Conservation (phyloP, 2,113 vertebrate species). For the Camelus bactrianus region DNA sequence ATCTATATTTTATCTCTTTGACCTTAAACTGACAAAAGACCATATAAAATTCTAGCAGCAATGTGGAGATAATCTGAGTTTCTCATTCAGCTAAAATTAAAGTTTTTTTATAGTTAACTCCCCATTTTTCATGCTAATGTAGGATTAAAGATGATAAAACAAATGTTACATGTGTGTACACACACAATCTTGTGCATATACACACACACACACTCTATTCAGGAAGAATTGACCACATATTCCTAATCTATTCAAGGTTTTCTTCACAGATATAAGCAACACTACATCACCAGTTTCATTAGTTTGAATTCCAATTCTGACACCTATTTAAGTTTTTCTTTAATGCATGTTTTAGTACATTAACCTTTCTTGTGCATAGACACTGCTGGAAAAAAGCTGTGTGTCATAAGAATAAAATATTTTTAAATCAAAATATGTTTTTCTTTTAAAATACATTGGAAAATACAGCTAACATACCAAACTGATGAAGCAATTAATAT, state of each 20-base stretch:
- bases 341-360: background rate
- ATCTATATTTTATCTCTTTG: conserved; percentile 57
- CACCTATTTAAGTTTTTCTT: background rate
- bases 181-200: background rate
- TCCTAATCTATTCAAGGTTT: background rate
- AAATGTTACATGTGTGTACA: background rate
- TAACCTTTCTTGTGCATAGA: background rate
- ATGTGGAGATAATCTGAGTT: background rate
- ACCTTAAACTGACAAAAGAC: conserved; percentile 56
- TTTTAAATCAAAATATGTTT: background rate
- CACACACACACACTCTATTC: background rate
- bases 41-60: conserved; percentile 36
- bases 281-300: background rate
- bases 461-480: background rate
- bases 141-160: background rate
- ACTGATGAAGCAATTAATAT: background rate
- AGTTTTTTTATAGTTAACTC: conserved; percentile 20
- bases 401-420: background rate
- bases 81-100: conserved; percentile 26
- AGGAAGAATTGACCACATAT: background rate
- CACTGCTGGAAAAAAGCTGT: background rate
- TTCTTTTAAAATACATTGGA: background rate
- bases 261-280: background rate
- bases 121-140: background rate
- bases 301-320: background rate